Base-by-base conservation (phyloP, 2,797 vertebrate genomes). In the Ficedula albicollis region DNA sequence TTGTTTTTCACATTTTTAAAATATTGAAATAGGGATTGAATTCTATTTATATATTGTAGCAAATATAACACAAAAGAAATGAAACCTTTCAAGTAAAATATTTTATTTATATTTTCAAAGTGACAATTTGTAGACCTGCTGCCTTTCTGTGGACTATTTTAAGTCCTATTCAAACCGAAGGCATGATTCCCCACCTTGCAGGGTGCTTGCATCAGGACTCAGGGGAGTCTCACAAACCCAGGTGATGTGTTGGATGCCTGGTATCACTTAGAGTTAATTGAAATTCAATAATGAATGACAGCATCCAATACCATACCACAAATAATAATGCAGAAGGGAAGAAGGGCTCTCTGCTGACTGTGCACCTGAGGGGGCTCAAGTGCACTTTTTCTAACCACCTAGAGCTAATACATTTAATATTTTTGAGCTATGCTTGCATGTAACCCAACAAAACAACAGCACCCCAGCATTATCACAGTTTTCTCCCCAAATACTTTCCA, bases 231-330 rank as follows among this genome's bases (percentile, higher is more conserved):
- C 39, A 32, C 56, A 69, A 75, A 59, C 7, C 13, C n/a, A 7
- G 34, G 21, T 22, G n/a, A 36, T 0, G 1, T 3, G 36, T 9
- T 68, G 56, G 34, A 56, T 0, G 2, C 38, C 0, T 0, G 7
- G 17, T 20, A 22, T 51, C 32, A 46, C 41, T 84, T 52, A 15
- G 39, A 52, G 13, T n/a, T 49, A 75, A 81, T 15, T 68, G 72
- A 86, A 94, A 92, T 67, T 63, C 75, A 38, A 0, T 56, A 70
- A 48, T 4, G 29, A 77, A 67, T 34, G 44, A 29, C 39, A 62
- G 30, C 26, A 66, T 77, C 80, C 56, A 74, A 17, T 41, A 43
- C 10, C 36, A 32, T 19, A 52, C 23, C 3, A 5, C 11, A 62
- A 64, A 78, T 48, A 75, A 46, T n/a, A 67, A 59, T 0, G 4